phyloP scores from a whole-genome alignment of 1,140 invertebrate genomes.

The Trypoxylus dichotomus region DNA sequence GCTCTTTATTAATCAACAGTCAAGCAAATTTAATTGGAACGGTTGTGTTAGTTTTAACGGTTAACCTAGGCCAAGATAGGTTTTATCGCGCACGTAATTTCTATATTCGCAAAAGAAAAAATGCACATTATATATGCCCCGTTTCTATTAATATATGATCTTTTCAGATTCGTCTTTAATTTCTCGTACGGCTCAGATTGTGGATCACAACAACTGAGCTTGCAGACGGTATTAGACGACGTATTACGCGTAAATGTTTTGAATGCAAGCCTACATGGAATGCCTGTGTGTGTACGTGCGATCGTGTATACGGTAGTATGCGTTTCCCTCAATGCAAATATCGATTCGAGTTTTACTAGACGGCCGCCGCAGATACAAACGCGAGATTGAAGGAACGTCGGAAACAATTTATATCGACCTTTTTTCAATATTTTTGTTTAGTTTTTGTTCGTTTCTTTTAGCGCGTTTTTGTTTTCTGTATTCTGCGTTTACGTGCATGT shows the following conservation, averaged over 20 bases:
- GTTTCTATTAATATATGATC: too few relatives aligned
- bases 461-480: not conserved
- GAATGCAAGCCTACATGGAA: not conserved
- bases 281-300: not conserved
- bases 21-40: too few relatives aligned
- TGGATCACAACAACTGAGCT: not conserved
- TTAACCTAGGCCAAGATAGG: too few relatives aligned
- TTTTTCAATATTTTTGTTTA: slow-evolving; percentile 8
- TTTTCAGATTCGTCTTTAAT: too few relatives aligned
- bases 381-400: slow-evolving; percentile 5
- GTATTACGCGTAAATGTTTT: not conserved
- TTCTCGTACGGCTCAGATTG: not conserved
- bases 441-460: not conserved
- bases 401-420: slow-evolving; percentile 6
- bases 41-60: too few relatives aligned
- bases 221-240: not conserved
- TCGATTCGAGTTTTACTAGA: slow-evolving; percentile 6
- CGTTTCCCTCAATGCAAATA: slow-evolving; percentile 2
- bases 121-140: too few relatives aligned
- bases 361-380: not conserved
- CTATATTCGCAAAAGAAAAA: too few relatives aligned
- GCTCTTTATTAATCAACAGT: too few relatives aligned
- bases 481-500: not conserved
- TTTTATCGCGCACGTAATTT: too few relatives aligned
- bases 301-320: not conserved